A percentile compares a stretch with the other conserved stretches of the same genome.
These are phyloP conservation scores for Leucosticte australis DNA, from an alignment of 2,113 vertebrate genomes.

Conservation along the genomic window DNA sequence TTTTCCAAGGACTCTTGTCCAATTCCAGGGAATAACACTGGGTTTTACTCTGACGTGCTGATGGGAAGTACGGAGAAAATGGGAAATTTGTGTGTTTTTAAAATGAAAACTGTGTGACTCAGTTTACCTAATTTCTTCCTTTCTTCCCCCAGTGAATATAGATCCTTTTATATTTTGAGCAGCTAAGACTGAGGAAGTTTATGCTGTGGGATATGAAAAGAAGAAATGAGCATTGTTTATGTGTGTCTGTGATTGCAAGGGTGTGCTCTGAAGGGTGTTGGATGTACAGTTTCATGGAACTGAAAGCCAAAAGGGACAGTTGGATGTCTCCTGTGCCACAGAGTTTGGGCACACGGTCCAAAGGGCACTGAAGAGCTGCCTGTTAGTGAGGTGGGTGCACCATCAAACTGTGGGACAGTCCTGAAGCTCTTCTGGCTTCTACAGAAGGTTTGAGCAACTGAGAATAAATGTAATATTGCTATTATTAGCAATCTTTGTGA, in stretches of 20 bases:
- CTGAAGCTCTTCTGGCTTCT: neutral
- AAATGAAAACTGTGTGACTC: neutral
- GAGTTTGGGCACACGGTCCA: neutral
- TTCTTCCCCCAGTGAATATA: neutral
- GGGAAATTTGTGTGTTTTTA: neutral
- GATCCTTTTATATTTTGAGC: neutral
- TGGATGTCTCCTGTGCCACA: neutral
- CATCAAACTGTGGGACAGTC: neutral
- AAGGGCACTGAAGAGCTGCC: neutral
- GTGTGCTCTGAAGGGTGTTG: neutral
- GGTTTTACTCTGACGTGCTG: neutral
- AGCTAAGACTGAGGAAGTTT: neutral
- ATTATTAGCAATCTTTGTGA: neutral
- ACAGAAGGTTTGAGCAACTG: neutral
- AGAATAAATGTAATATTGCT: neutral
- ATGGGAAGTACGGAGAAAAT: neutral
- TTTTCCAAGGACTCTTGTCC: conserved; percentile 11
- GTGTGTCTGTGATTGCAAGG: neutral
- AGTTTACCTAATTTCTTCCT: neutral
- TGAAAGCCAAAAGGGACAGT: neutral
- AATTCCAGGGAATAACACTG: neutral
- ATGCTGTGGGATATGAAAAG: neutral
- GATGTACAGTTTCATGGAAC: neutral
- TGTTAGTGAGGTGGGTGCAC: neutral
- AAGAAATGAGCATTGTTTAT: neutral